Base-by-base conservation (phyloP, 2,888 invertebrate genomes). In the Hydraecia micacea region DNA sequence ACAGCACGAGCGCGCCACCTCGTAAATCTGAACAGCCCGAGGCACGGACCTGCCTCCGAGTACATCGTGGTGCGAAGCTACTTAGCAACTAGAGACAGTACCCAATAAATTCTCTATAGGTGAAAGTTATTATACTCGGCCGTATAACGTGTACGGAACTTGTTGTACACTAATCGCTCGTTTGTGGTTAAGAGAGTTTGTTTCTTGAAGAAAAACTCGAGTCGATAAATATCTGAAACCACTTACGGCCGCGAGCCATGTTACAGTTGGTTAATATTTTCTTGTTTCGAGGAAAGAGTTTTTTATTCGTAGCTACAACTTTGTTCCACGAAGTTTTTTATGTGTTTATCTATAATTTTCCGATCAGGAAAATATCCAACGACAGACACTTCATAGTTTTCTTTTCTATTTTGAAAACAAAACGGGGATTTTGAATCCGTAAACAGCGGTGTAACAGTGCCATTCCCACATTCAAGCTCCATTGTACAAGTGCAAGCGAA, bases 1-100 rank as follows among this genome's bases (percentile, higher is more conserved):
- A 79, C 84, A 88, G 93, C 93, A 95, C 94, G 93, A 93, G 91
- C 92, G 92, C 91, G 93, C 93, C 93, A 94, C 93, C 92, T 94
- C 95, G 91, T 95, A 94, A 95, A 95, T 95, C 93, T 93, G 93
- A 90, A 89, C 90, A 89, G 93, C 93, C 92, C 86, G 90, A 88
- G 93, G 94, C 93, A 87, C 86, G 88, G 90, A 89, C 90, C 92
- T 88, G 90, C 91, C 85, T 88, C 86, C 74, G 85, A 91, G 90
- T 88, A 88, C 88, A 84, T 89, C 89, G 86, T 87, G 87, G 87
- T 87, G 88, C 89, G 86, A 85, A 88, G 90, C 91, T 93, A 92
- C 92, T 93, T 91, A 94, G 90, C 90, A 89, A 90, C 90, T 88
- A 91, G 90, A 91, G 92, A 93, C 92, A 92, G 90, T 91, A 87